Base-by-base conservation (phyloP, 1,140 invertebrate genomes). In the Vanessa atalanta region DNA sequence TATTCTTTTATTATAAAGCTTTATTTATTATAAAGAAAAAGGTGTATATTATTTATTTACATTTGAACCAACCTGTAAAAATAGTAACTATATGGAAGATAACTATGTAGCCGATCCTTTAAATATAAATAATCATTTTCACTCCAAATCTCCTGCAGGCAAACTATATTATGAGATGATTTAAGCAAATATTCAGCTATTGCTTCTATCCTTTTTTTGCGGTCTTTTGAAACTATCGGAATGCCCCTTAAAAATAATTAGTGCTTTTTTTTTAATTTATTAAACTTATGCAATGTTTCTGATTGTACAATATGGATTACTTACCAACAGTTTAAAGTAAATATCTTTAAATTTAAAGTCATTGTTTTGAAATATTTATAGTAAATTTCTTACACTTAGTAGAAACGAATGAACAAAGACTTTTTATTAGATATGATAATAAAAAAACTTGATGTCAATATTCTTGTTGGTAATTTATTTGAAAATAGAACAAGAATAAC, bases 141-240 rank as follows among this genome's bases (percentile, higher is more conserved):
- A 69, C 94, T 95, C 98, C 98, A 99, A 88, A 99, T 95, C 94
- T 99, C 98, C 94, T 99, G 98, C 14, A 99, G 92, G 72, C 98
- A 97, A 2, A 99, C 96, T 81, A 99, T 95, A 91, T 98, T 97
- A 93, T 97, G 97, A 20, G 95, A 89, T 64, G 95, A 95, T 23
- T 89, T 93, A 13, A 92, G 86, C 60, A 99, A 88, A 81, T 96
- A 95, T 63, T 96, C 94, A 47, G 95, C 96, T 76, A 99, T 97
- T 12, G 97, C 97, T 79, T 95, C 85, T 73, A 99, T 96, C 84
- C 98, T 94, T 75, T 94, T 93, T 66, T 93, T 93, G 63, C 97
- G 94, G 84, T 98, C 94, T 89, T 96, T 97, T 4, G 97, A 96
- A 78, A 97, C 90, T 74, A 95, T 94, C 75, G 96, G 95, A 79